Conservation (phyloP, 2,797 vertebrate species). For the Pseudochaenichthys georgianus region DNA sequence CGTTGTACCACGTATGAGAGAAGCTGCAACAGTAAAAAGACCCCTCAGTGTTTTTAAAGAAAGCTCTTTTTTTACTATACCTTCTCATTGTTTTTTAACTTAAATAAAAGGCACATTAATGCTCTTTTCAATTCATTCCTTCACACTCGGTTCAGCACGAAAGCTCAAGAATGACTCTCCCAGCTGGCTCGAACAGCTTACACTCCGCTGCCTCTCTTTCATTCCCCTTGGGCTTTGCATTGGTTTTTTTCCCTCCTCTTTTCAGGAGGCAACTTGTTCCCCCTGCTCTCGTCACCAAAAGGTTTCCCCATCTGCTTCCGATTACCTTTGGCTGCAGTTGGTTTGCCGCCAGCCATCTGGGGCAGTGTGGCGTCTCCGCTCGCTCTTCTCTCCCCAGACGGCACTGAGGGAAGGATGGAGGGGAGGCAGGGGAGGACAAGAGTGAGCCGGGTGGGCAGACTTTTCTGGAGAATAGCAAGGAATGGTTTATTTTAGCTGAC, state of each 20-base stretch:
- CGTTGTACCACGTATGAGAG: slow-evolving; percentile 76
- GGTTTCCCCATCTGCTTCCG: slow-evolving; percentile 92
- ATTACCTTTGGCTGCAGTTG: slow-evolving; percentile 92
- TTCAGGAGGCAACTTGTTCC: slow-evolving; percentile 86
- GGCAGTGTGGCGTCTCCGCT: slow-evolving; percentile 80
- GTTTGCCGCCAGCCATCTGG: slow-evolving; percentile 85
- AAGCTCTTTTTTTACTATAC: slow-evolving; percentile 60
- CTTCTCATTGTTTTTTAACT: slow-evolving; percentile 48
- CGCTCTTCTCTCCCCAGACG: slow-evolving; percentile 73
- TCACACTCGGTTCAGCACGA: slow-evolving; percentile 57
- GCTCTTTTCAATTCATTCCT: slow-evolving; percentile 51
- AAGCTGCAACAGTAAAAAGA: slow-evolving; percentile 78
- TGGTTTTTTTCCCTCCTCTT: slow-evolving; percentile 54
- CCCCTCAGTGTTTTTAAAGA: slow-evolving; percentile 78
- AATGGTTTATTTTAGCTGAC: slow-evolving; percentile 69
- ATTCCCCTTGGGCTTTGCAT: slow-evolving; percentile 56
- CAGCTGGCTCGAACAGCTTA: slow-evolving; percentile 67
- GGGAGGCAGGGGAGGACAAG: slow-evolving; percentile 32
- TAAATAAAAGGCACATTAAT: slow-evolving; percentile 54
- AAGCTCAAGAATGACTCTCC: slow-evolving; percentile 69
- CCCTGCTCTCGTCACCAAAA: slow-evolving; percentile 86
- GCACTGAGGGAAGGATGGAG: slow-evolving; percentile 62
- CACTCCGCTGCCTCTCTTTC: slow-evolving; percentile 65
- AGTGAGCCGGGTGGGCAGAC: slow-evolving; percentile 71
- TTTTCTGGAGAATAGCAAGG: slow-evolving; percentile 53